Evolutionary conservation across 2,888 invertebrate species (phyloP).

Genomic region (Ichneumoninae sp.): DNA sequence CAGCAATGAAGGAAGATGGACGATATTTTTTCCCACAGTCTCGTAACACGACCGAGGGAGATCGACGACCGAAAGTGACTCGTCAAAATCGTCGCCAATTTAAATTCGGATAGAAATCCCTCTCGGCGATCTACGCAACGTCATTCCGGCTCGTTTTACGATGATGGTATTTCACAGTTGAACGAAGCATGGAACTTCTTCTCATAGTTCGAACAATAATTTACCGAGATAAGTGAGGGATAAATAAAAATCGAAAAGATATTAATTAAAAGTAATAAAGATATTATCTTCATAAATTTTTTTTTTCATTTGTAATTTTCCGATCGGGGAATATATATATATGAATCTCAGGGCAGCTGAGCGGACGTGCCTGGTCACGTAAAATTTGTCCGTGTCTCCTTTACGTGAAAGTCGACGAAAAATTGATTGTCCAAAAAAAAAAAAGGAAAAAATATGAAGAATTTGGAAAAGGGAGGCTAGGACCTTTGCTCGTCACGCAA

Average conservation of each 20-base stretch:
- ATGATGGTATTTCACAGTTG: slow-evolving; percentile 56
- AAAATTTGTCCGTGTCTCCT: slow-evolving; percentile 57
- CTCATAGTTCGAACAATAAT: slow-evolving; percentile 15
- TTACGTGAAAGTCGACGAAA: slow-evolving; percentile 45
- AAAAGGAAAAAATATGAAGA: slow-evolving; percentile 8
- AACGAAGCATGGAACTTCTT: slow-evolving; percentile 4
- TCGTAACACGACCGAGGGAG: slow-evolving; percentile 38
- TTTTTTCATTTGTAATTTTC: slow-evolving; percentile 1
- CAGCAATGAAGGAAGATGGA: neutral
- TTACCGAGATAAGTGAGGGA: slow-evolving; percentile 10
- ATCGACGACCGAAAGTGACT: slow-evolving; percentile 62
- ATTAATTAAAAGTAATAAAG: slow-evolving; percentile 2
- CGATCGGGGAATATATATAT: slow-evolving; percentile 11
- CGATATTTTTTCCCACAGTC: slow-evolving; percentile 2
- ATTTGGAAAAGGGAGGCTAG: slow-evolving; percentile 40
- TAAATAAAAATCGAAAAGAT: slow-evolving; percentile 12
- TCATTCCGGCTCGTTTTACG: slow-evolving; percentile 59
- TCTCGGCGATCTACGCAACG: slow-evolving; percentile 64
- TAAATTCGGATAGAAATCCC: slow-evolving; percentile 70
- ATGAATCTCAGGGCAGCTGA: slow-evolving; percentile 73
- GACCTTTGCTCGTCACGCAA: slow-evolving; percentile 47
- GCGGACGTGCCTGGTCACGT: slow-evolving; percentile 74
- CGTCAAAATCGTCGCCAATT: slow-evolving; percentile 68
- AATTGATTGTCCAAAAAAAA: slow-evolving; percentile 24
- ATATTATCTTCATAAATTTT: neutral